Evolutionary conservation across 2,888 invertebrate genomes (phyloP).

Genomic region (Amblyjoppa proteus): DNA sequence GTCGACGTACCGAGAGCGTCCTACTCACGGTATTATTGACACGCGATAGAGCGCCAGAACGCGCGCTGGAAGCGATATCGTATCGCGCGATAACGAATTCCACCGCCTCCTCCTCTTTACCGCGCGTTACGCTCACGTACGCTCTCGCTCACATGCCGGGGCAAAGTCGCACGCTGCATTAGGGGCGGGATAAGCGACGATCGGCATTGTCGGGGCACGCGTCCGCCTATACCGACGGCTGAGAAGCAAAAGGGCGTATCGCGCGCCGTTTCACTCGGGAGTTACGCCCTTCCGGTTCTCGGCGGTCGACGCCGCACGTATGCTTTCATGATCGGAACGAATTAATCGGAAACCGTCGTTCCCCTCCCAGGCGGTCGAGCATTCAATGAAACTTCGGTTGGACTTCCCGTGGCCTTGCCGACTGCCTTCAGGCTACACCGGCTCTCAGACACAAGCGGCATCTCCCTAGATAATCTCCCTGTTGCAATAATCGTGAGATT

Average conservation of each 20-base stretch:
- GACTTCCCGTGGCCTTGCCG: slow-evolving; percentile 6
- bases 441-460: not conserved
- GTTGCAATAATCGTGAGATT: too few relatives aligned
- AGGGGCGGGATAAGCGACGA: not conserved
- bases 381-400: slow-evolving; percentile 34
- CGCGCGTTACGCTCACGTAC: not conserved
- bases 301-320: not conserved
- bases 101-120: not conserved
- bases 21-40: slow-evolving; percentile 55
- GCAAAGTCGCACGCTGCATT: slow-evolving; percentile 36
- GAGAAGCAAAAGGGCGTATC: too few relatives aligned
- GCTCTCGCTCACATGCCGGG: slow-evolving; percentile 12
- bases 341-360: slow-evolving; percentile 34
- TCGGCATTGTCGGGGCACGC: not conserved
- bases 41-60: slow-evolving; percentile 46
- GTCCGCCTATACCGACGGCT: not conserved
- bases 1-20: slow-evolving; percentile 19
- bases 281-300: too few relatives aligned
- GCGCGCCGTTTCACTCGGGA: too few relatives aligned
- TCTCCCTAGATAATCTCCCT: too few relatives aligned
- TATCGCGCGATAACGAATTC: slow-evolving; percentile 64
- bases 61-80: slow-evolving; percentile 51
- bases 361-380: not conserved
- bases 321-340: slow-evolving; percentile 36
- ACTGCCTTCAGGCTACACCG: not conserved